Conservation (phyloP, 2,113 vertebrate genomes). For the Brachyhypopomus occidentalis region DNA sequence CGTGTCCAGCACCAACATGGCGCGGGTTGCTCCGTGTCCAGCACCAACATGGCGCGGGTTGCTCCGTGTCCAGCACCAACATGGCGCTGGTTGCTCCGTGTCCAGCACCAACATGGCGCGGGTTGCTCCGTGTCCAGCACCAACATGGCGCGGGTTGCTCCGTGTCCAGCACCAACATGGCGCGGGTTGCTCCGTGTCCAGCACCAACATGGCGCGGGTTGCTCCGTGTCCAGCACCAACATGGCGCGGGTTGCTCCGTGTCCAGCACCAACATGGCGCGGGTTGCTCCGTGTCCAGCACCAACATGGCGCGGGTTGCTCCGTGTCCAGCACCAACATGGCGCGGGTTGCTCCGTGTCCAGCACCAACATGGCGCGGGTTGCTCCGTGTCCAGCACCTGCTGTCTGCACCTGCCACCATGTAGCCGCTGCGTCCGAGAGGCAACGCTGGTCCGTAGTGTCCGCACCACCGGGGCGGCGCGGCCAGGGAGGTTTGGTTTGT, state of each 20-base stretch:
- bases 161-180: not conserved
- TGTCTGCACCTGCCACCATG: too few relatives aligned
- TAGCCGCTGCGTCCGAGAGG: not conserved
- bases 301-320: not conserved
- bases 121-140: not conserved
- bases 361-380: not conserved
- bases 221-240: not conserved
- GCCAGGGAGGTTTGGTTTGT: too few relatives aligned
- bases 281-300: not conserved
- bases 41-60: not conserved
- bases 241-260: not conserved
- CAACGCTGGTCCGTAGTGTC: not conserved
- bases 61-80: not conserved
- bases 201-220: not conserved
- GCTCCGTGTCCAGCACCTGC: not conserved
- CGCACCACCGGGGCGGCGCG: not conserved
- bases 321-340: not conserved
- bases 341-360: not conserved
- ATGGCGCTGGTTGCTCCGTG: not conserved
- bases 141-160: not conserved
- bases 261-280: not conserved
- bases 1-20: not conserved
- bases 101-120: not conserved
- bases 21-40: not conserved
- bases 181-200: not conserved